phyloP scores from a whole-genome alignment of 2,797 vertebrate species.

The Chromobotia macracanthus region DNA sequence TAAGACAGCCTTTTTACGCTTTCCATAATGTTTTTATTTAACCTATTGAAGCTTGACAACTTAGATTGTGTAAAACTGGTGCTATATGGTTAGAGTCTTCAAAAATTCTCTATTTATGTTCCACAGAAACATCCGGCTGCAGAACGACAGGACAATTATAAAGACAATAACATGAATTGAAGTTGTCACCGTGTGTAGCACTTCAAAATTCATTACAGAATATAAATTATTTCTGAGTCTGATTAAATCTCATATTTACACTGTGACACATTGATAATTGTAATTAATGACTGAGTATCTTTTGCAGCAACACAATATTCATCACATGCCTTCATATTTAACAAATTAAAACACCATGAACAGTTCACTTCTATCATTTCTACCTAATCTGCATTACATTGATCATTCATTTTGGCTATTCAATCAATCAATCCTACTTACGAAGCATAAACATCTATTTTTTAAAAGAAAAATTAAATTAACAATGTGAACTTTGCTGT shows the following conservation, averaged over 20 bases:
- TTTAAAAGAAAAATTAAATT: constrained; percentile 66
- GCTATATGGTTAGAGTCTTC: neutral
- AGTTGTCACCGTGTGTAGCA: constrained; percentile 10
- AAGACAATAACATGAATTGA: too few relatives aligned
- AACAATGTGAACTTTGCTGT: constrained; percentile 77
- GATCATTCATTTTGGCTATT: constrained; percentile 70
- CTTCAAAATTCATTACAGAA: neutral
- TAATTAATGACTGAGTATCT: constrained; percentile 29
- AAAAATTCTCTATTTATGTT: neutral
- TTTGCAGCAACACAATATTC: constrained; percentile 35
- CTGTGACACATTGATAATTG: constrained; percentile 51
- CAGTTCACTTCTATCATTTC: constrained; percentile 34
- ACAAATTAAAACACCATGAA: constrained; percentile 30
- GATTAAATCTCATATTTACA: constrained; percentile 43
- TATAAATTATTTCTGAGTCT: neutral
- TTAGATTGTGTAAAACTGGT: neutral
- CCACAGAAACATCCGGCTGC: neutral
- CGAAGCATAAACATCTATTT: constrained; percentile 72
- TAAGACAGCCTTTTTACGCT: too few relatives aligned
- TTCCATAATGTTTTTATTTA: too few relatives aligned
- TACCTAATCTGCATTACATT: constrained; percentile 60
- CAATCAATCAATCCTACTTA: constrained; percentile 71
- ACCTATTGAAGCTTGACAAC: neutral
- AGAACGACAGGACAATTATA: neutral
- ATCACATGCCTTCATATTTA: constrained; percentile 38